Conservation (phyloP, 2,797 vertebrate species). For the Cuculus canorus region DNA sequence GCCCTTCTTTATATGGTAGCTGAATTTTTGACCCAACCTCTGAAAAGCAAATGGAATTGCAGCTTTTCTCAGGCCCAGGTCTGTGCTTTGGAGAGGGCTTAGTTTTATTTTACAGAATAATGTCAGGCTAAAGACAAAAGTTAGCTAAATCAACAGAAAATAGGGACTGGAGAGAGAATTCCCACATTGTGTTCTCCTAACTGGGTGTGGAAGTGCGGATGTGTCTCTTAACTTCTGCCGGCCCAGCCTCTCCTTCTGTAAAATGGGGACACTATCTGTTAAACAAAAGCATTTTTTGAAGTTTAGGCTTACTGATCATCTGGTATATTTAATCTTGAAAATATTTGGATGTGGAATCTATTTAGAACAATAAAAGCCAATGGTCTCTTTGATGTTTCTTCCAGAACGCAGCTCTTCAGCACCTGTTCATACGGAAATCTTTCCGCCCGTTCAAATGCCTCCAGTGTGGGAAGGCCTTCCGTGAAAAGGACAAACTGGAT, state of each 20-base stretch:
- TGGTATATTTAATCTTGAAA: neutral
- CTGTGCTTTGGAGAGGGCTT: neutral
- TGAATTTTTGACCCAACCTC: neutral
- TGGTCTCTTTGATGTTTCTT: constrained; percentile 25
- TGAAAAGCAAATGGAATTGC: neutral
- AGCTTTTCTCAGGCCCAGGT: neutral
- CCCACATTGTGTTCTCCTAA: neutral
- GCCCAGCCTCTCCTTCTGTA: neutral
- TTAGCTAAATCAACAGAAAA: neutral
- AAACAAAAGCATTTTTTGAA: neutral
- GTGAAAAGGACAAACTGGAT: constrained; percentile 96
- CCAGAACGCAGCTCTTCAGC: constrained; percentile 96
- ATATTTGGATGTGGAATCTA: neutral
- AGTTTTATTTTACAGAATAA: neutral
- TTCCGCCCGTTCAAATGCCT: constrained; percentile 96
- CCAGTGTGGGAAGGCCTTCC: constrained; percentile 96
- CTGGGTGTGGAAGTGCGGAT: neutral
- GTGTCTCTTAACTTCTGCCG: neutral
- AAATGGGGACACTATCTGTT: neutral
- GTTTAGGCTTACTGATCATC: neutral
- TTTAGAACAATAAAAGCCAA: neutral
- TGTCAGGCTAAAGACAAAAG: neutral
- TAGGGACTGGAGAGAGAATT: neutral
- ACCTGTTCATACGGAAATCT: constrained; percentile 96
- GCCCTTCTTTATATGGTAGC: neutral